A percentile compares a stretch with the other conserved stretches of the same genome.
Evolutionary conservation across 1,140 invertebrate species (phyloP).

Genomic region (Paraescarpia echinospica): DNA sequence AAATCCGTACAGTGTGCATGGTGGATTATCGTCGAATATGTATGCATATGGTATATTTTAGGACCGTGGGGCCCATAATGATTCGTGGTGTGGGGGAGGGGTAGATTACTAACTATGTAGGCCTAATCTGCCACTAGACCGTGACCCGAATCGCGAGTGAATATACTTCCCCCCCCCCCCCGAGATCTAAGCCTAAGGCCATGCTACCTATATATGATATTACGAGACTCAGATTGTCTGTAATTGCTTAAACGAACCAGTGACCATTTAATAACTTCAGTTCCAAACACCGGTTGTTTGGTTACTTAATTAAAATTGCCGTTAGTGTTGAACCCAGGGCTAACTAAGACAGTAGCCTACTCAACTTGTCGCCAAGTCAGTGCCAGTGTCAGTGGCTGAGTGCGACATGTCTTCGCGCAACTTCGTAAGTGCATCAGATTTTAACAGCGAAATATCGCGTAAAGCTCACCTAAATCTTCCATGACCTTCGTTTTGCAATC

Average conservation of each 20-base stretch:
- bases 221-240: not conserved
- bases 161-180: not conserved
- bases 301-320: not conserved
- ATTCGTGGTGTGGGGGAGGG: not conserved
- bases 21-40: not conserved
- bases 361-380: not conserved
- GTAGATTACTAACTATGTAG: not conserved
- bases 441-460: not conserved
- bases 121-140: not conserved
- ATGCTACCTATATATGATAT: no score
- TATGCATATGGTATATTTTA: not conserved
- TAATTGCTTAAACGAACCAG: not conserved
- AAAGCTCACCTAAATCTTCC: not conserved
- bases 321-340: not conserved
- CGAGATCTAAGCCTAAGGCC: not conserved
- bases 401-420: not conserved
- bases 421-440: not conserved
- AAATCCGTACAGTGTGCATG: not conserved
- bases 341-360: not conserved
- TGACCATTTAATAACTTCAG: no score
- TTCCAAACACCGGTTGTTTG: not conserved
- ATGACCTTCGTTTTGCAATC: not conserved
- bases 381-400: no score
- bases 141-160: not conserved
- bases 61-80: not conserved